Percentiles rank a stretch among this genome's conserved stretches.
These are phyloP conservation scores for Calephelis virginiensis DNA, from an alignment of 1,140 invertebrate genomes.

Conservation along the genomic window DNA sequence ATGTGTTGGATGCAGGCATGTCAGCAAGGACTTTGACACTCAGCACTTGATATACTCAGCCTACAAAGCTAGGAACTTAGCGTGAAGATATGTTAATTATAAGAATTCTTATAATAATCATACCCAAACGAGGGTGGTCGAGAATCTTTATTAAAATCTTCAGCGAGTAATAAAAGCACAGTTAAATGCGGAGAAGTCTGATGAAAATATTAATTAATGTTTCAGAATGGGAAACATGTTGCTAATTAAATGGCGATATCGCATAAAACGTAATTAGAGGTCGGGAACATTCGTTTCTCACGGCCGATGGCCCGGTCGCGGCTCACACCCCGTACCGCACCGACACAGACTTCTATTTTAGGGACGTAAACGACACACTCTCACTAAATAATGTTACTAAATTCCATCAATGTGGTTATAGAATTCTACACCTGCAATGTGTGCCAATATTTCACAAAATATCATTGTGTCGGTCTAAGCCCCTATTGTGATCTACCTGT, in stretches of 20 bases:
- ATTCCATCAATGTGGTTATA: too few relatives aligned
- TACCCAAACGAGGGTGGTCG: slow-evolving; percentile 66
- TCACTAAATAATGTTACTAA: too few relatives aligned
- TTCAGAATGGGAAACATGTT: slow-evolving; percentile 75
- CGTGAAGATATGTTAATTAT: slow-evolving; percentile 1
- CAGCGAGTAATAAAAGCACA: slow-evolving; percentile 75
- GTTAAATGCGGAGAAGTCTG: slow-evolving; percentile 73
- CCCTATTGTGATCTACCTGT: too few relatives aligned
- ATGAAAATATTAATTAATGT: slow-evolving; percentile 78
- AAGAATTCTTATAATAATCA: slow-evolving; percentile 64
- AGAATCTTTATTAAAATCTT: slow-evolving; percentile 77
- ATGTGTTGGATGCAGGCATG: too few relatives aligned
- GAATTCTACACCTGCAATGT: too few relatives aligned
- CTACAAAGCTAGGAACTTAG: too few relatives aligned
- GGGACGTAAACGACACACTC: too few relatives aligned
- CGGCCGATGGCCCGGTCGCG: slow-evolving; percentile 48
- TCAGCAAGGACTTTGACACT: too few relatives aligned
- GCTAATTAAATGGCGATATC: slow-evolving; percentile 77
- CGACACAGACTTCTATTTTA: neutral
- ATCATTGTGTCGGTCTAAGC: too few relatives aligned
- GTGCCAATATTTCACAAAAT: too few relatives aligned
- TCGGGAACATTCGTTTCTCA: slow-evolving; percentile 71
- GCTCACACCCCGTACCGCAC: slow-evolving; percentile 33
- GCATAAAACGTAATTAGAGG: slow-evolving; percentile 76
- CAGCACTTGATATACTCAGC: too few relatives aligned